These are phyloP conservation scores for Chiroxiphia lanceolata DNA, from an alignment of 2,797 vertebrate genomes.

Conservation along the genomic window DNA sequence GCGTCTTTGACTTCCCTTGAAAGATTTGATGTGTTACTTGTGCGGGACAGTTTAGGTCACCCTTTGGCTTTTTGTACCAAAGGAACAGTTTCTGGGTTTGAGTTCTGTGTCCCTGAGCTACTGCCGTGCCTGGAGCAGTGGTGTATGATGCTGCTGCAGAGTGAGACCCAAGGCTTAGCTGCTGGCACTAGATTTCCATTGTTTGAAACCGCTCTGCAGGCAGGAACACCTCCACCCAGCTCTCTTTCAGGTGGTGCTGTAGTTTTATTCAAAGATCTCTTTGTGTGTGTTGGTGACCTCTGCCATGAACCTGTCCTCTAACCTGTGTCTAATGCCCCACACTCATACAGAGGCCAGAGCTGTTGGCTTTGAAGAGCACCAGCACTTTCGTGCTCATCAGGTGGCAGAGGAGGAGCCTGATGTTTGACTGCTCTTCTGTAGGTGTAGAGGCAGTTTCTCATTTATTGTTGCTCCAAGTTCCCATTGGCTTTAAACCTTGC, in stretches of 20 bases:
- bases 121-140: background rate
- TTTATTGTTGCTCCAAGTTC: background rate
- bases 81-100: background rate
- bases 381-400: background rate
- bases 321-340: background rate
- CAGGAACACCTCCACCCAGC: accelerated
- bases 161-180: accelerated
- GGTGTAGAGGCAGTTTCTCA: background rate
- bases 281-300: accelerated
- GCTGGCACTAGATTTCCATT: background rate
- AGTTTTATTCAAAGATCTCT: background rate
- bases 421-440: accelerated
- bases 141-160: background rate
- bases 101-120: background rate
- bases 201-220: background rate
- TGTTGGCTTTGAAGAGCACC: background rate
- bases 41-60: background rate
- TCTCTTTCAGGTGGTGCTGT: background rate
- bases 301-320: background rate
- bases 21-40: background rate
- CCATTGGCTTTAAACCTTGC: background rate
- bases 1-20: background rate
- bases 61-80: background rate
- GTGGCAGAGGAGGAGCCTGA: background rate
- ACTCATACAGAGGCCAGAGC: background rate